Evolutionary conservation across 2,888 invertebrate genomes (phyloP).

Genomic region (Eupithecia exiguata): DNA sequence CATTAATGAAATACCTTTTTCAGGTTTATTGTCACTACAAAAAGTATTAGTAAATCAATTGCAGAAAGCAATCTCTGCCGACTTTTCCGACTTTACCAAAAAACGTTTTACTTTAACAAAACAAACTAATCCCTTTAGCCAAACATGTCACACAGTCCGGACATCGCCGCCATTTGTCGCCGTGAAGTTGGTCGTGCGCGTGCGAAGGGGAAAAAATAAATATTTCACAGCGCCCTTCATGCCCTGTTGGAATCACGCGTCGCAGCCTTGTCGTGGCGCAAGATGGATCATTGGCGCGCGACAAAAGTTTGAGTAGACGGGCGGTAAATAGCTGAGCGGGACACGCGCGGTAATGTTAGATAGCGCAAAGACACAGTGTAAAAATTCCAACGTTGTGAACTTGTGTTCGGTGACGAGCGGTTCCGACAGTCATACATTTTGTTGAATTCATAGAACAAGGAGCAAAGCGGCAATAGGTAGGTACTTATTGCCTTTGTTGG

Average conservation of each 20-base stretch:
- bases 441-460: no score
- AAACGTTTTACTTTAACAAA: conserved; percentile 25
- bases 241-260: conserved; percentile 82
- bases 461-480: no score
- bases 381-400: not conserved
- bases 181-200: conserved; percentile 68
- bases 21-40: no score
- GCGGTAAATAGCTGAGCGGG: conserved; percentile 40
- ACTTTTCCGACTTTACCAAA: not conserved
- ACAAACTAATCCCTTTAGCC: conserved; percentile 52
- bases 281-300: conserved; percentile 74
- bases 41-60: no score
- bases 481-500: no score
- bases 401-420: no score
- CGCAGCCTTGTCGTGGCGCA: conserved; percentile 77
- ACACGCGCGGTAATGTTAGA: not conserved
- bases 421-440: no score
- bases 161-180: conserved; percentile 64
- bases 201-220: conserved; percentile 72
- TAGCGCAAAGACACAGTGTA: not conserved
- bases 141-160: conserved; percentile 57
- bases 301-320: conserved; percentile 55
- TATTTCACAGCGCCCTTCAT: conserved; percentile 69
- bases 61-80: not conserved
- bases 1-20: no score